phyloP scores from a whole-genome alignment of 2,797 vertebrate species.

The Linurgus olivaceus region DNA sequence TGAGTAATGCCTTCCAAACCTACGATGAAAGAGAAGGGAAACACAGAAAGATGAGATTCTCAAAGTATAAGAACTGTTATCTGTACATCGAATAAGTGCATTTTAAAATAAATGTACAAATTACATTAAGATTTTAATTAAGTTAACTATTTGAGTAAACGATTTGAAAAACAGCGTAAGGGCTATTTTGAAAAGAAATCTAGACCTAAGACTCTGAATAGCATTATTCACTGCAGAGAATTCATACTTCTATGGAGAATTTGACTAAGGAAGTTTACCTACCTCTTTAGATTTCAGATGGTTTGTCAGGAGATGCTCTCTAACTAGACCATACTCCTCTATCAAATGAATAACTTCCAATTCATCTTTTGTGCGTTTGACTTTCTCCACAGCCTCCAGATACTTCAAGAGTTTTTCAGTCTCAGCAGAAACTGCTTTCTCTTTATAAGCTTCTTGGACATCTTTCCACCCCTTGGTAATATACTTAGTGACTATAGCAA shows the following conservation, averaged over 20 bases:
- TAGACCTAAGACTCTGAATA: not conserved
- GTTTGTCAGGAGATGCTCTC: slow-evolving; percentile 88
- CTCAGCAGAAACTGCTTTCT: slow-evolving; percentile 85
- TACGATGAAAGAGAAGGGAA: slow-evolving; percentile 7
- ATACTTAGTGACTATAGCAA: slow-evolving; percentile 90
- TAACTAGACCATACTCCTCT: slow-evolving; percentile 87
- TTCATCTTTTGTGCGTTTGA: slow-evolving; percentile 88
- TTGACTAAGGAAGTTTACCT: not conserved
- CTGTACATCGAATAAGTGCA: not conserved
- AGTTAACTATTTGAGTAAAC: not conserved
- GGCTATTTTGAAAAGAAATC: not conserved
- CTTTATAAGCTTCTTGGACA: slow-evolving; percentile 83
- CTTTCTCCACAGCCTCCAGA: slow-evolving; percentile 90
- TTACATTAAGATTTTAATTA: not conserved
- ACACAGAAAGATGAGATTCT: not conserved
- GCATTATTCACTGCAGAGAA: not conserved
- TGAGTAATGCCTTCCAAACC: slow-evolving; percentile 90
- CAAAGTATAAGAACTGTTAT: not conserved
- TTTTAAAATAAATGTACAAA: not conserved
- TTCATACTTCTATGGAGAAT: not conserved
- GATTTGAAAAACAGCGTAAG: not conserved
- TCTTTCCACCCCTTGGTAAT: slow-evolving; percentile 94
- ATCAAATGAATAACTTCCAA: slow-evolving; percentile 88
- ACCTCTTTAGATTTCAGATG: slow-evolving; percentile 92
- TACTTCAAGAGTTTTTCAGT: slow-evolving; percentile 85